Conservation (phyloP, 2,888 invertebrate species). For the Tetrapedia diversipes region DNA sequence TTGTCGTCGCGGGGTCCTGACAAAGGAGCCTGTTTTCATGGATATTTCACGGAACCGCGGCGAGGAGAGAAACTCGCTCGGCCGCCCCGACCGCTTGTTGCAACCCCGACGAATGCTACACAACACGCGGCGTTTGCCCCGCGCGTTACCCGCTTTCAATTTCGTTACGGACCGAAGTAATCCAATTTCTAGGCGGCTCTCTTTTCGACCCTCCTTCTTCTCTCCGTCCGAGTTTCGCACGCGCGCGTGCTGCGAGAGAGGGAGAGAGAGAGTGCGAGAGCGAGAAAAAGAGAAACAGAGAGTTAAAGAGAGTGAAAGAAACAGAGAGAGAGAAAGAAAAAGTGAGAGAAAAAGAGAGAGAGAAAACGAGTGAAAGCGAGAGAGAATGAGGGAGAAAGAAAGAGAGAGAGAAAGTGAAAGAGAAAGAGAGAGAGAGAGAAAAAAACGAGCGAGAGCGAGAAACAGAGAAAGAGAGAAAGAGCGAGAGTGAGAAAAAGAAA, state of each 20-base stretch:
- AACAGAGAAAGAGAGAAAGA: too few species aligned
- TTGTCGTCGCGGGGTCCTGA: conserved; percentile 68
- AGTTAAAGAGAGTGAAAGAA: background rate
- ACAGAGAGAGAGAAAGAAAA: too few species aligned
- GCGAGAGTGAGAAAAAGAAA: too few species aligned
- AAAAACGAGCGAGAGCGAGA: too few species aligned
- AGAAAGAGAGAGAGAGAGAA: too few species aligned
- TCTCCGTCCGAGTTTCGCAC: background rate
- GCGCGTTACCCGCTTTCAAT: conserved; percentile 17
- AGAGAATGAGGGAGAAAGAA: too few species aligned
- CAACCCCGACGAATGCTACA: conserved; percentile 21
- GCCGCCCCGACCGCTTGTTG: conserved; percentile 28
- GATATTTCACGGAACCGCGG: conserved; percentile 52
- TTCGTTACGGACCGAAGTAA: conserved; percentile 39
- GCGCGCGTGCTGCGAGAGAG: too few species aligned
- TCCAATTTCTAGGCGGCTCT: conserved; percentile 50
- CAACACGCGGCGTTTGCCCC: conserved; percentile 25
- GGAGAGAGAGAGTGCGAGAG: too few species aligned
- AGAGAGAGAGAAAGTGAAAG: too few species aligned
- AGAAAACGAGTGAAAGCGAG: too few species aligned
- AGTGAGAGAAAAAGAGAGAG: too few species aligned
- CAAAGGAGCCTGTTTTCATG: conserved; percentile 70
- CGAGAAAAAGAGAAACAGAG: too few species aligned
- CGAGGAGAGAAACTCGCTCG: conserved; percentile 49
- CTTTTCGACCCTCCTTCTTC: background rate